Evolutionary conservation across 2,888 invertebrate species (phyloP).

Genomic region (Stegana nigrithorax): DNA sequence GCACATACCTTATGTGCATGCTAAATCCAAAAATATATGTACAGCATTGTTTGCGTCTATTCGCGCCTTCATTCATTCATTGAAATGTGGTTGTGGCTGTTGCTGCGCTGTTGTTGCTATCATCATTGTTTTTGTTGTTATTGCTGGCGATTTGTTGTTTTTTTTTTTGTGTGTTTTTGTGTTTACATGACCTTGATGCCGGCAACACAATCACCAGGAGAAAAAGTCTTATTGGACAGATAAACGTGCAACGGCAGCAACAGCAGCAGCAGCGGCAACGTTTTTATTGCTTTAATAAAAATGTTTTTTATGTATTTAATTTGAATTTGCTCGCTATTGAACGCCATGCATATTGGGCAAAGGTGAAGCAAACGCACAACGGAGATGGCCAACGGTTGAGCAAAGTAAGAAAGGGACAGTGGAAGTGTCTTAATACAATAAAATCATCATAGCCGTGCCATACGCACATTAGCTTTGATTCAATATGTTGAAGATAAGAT

Average conservation of each 20-base stretch:
- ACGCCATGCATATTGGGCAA: conserved; percentile 25
- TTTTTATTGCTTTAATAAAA: conserved; percentile 59
- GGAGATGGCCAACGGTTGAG: no score
- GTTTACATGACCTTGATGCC: conserved; percentile 54
- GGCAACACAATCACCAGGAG: background rate
- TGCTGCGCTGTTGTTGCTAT: no score
- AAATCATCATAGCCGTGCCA: no score
- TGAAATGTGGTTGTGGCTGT: background rate
- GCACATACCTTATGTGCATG: no score
- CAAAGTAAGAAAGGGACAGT: no score
- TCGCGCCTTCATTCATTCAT: conserved; percentile 10
- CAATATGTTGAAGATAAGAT: conserved; percentile 33
- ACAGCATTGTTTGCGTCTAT: conserved; percentile 5
- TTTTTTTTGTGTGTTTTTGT: conserved; percentile 23
- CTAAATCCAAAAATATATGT: background rate
- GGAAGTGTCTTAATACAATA: no score
- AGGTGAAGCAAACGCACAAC: conserved; percentile 46
- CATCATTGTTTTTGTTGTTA: no score
- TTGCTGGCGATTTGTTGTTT: background rate
- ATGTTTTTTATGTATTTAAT: conserved; percentile 58
- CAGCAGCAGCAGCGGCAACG: background rate
- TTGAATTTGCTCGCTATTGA: conserved; percentile 60
- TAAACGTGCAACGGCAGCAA: background rate
- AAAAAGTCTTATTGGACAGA: background rate
- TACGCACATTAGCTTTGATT: no score